Evolutionary conservation across 2,113 vertebrate species (phyloP).

Genomic region (Motacilla alba): DNA sequence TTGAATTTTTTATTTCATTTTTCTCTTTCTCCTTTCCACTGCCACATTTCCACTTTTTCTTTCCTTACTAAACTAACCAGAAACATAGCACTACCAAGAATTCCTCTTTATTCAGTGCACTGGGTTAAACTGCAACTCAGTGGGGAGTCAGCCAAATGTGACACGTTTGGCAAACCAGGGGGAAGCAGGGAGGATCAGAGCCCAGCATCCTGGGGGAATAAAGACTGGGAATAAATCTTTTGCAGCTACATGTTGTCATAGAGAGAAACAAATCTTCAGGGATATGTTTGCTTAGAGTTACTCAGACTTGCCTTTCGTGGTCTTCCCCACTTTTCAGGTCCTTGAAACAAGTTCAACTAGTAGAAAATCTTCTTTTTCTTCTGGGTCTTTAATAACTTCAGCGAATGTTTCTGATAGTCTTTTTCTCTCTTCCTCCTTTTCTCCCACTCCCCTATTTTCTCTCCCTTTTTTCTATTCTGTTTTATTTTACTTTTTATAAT

Average conservation of each 20-base stretch:
- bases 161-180: background rate
- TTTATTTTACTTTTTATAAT: background rate
- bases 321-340: background rate
- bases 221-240: background rate
- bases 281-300: background rate
- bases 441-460: background rate
- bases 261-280: background rate
- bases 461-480: accelerated
- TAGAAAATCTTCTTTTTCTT: background rate
- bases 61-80: background rate
- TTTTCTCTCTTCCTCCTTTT: background rate
- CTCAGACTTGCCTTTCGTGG: background rate
- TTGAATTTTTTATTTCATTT: background rate
- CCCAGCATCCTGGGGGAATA: background rate
- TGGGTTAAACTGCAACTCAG: background rate
- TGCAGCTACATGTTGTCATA: background rate
- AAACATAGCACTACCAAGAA: background rate
- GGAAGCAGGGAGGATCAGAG: background rate
- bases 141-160: background rate
- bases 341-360: background rate
- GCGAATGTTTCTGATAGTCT: background rate
- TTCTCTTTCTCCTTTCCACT: background rate
- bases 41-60: background rate
- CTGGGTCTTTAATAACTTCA: background rate
- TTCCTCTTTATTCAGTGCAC: background rate